Conservation (phyloP, 1,140 invertebrate genomes). For the Tetranychus urticae region DNA sequence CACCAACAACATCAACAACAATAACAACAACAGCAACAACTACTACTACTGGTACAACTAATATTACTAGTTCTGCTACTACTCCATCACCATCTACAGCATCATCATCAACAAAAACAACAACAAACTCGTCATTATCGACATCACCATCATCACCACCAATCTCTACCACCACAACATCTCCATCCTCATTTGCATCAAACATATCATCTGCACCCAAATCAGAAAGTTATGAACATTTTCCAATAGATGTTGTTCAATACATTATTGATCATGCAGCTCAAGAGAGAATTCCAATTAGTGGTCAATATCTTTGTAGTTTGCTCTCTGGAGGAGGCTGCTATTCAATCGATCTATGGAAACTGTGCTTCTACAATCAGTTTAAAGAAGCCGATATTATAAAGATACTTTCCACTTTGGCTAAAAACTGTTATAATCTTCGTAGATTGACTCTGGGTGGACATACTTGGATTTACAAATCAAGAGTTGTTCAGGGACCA, state of each 20-base stretch:
- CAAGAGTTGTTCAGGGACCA: constrained; percentile 1
- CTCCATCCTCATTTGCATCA: background rate
- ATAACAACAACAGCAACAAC: too few species aligned
- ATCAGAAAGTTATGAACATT: background rate
- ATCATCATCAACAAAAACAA: background rate
- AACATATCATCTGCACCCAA: background rate
- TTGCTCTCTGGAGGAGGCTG: constrained; percentile 10
- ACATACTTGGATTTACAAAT: constrained; percentile 6
- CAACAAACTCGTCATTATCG: too few species aligned
- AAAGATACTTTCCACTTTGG: constrained; percentile 5
- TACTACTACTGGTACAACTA: too few species aligned
- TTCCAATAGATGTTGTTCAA: constrained; percentile 10
- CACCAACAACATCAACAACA: too few species aligned
- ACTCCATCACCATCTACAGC: background rate
- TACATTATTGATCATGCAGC: constrained; percentile 11
- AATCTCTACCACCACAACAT: background rate
- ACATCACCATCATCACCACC: too few species aligned
- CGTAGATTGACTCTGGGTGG: constrained; percentile 10
- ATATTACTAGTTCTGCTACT: too few species aligned
- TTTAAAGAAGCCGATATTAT: constrained; percentile 10
- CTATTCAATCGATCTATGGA: constrained; percentile 11
- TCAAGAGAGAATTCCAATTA: constrained; percentile 9
- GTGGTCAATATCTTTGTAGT: constrained; percentile 6
- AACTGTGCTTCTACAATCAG: constrained; percentile 8
- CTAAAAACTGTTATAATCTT: constrained; percentile 1